Percentiles rank a stretch among this genome's conserved stretches.
Conservation (phyloP, 2,113 vertebrate species). For the Sitta europaea region DNA sequence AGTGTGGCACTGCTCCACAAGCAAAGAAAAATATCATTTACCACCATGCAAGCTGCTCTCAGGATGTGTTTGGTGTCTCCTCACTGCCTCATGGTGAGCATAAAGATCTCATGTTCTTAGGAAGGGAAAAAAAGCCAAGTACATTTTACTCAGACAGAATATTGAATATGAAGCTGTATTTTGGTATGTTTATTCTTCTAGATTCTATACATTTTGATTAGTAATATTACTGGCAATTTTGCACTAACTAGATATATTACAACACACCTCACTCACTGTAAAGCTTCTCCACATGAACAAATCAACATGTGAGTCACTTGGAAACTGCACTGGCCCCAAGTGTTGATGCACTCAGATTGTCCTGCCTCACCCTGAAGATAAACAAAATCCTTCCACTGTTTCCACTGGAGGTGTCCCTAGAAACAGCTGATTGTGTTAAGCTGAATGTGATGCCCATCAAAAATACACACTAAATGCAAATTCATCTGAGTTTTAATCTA, state of each 20-base stretch:
- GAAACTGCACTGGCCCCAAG: not conserved
- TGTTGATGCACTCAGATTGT: not conserved
- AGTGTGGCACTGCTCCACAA: not conserved
- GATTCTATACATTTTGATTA: not conserved
- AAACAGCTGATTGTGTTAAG: not conserved
- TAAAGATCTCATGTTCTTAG: not conserved
- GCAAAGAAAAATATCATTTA: not conserved
- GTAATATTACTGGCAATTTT: not conserved
- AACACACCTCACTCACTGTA: not conserved
- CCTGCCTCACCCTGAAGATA: not conserved
- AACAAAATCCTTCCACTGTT: not conserved
- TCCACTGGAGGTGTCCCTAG: not conserved
- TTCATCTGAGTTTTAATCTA: not conserved
- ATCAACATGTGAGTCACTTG: not conserved
- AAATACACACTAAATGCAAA: not conserved
- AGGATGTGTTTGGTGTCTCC: not conserved
- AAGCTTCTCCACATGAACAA: not conserved
- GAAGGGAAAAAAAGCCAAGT: not conserved
- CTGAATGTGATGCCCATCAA: not conserved
- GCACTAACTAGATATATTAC: not conserved
- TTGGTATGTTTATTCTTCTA: not conserved
- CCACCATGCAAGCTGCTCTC: not conserved
- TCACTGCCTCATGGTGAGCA: not conserved
- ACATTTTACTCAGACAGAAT: not conserved
- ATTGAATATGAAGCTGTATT: not conserved